Percentiles rank a stretch among this genome's conserved stretches.
These are phyloP conservation scores for Orthonychiurus folsomi DNA, from an alignment of 2,888 invertebrate genomes.

Conservation along the genomic window DNA sequence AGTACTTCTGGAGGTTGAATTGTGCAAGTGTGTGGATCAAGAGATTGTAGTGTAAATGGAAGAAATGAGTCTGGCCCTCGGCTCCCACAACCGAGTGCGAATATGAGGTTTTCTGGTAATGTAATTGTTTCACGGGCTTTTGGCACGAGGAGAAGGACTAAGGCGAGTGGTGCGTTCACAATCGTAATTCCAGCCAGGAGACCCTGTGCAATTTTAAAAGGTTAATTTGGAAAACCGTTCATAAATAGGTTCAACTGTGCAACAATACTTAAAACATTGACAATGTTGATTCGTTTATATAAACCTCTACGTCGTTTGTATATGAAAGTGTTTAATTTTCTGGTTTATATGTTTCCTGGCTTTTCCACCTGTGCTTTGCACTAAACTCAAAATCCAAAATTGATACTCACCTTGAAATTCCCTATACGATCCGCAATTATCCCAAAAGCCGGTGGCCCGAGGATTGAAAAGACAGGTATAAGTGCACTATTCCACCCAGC, in stretches of 20 bases:
- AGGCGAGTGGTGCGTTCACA: slow-evolving; percentile 57
- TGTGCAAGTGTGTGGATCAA: not conserved
- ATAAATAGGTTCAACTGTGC: too few relatives aligned
- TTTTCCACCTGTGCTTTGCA: too few relatives aligned
- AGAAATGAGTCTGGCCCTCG: not conserved
- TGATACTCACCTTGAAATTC: slow-evolving; percentile 62
- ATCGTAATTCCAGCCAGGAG: slow-evolving; percentile 59
- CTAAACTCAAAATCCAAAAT: too few relatives aligned
- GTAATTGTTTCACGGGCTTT: slow-evolving; percentile 59
- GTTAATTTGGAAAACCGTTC: too few relatives aligned
- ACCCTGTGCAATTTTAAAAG: slow-evolving; percentile 3
- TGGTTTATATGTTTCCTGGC: too few relatives aligned
- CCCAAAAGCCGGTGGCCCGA: slow-evolving; percentile 68
- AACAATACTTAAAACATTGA: too few relatives aligned
- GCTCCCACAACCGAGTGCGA: slow-evolving; percentile 47
- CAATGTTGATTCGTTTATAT: too few relatives aligned
- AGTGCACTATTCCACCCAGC: slow-evolving; percentile 71
- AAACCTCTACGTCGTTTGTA: too few relatives aligned
- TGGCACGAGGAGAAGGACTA: slow-evolving; percentile 61
- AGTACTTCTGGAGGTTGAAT: not conserved
- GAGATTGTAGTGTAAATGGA: not conserved
- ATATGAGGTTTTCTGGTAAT: slow-evolving; percentile 54
- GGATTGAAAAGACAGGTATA: slow-evolving; percentile 61
- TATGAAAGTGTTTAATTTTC: too few relatives aligned
- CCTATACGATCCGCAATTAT: slow-evolving; percentile 70